Conservation (phyloP, 1,140 invertebrate species). For the Drosophila tsacasi region DNA sequence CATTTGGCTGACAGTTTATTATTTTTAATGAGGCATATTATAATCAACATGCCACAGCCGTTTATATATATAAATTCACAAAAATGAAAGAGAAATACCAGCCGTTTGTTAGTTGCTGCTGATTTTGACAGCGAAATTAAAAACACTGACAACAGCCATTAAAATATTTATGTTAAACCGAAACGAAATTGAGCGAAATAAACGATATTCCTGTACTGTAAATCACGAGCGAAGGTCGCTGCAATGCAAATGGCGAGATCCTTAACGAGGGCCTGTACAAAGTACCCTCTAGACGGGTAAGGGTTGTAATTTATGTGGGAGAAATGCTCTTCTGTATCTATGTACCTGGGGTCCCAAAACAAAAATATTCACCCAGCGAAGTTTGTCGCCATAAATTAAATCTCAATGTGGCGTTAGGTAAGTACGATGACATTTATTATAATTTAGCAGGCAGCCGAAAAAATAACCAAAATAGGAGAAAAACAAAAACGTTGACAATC, state of each 20-base stretch:
- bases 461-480: constrained; percentile 12
- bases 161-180: constrained; percentile 46
- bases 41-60: constrained; percentile 61
- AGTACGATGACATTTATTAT: constrained; percentile 79
- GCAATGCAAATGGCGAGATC: constrained; percentile 33
- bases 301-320: constrained; percentile 34
- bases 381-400: constrained; percentile 79
- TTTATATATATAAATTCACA: constrained; percentile 16
- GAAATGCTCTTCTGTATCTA: constrained; percentile 10
- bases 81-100: constrained; percentile 30
- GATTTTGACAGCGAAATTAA: constrained; percentile 74
- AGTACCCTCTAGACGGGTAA: constrained; percentile 10
- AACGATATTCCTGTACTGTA: background rate
- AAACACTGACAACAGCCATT: constrained; percentile 47
- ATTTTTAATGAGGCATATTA: constrained; percentile 82
- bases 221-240: constrained; percentile 34
- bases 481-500: constrained; percentile 6
- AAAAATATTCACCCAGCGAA: constrained; percentile 47
- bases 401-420: constrained; percentile 63
- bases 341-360: constrained; percentile 3
- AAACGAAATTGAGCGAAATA: constrained; percentile 26
- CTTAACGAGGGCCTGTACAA: background rate
- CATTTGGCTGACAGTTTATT: constrained; percentile 78
- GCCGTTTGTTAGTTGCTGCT: constrained; percentile 47
- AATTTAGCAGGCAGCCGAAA: constrained; percentile 57